Evolutionary conservation across 2,113 vertebrate genomes (phyloP).

Genomic region (Cavia aperea): DNA sequence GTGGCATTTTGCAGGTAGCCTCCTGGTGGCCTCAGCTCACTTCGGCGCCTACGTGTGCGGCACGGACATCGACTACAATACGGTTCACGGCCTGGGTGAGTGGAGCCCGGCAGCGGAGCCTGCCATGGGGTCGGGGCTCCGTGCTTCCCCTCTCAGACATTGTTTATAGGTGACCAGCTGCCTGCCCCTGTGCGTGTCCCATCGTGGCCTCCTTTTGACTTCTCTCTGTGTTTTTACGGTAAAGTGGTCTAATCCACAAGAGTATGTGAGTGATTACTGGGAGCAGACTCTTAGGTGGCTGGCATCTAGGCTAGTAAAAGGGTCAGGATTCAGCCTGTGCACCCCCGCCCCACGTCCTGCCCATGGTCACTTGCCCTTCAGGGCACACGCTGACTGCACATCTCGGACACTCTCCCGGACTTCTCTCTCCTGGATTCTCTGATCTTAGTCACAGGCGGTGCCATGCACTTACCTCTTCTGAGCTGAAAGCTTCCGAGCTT

Average conservation of each 20-base stretch:
- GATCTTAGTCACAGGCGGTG: not conserved
- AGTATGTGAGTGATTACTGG: not conserved
- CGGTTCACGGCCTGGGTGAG: constrained; percentile 92
- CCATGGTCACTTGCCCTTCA: not conserved
- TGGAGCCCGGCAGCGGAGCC: not conserved
- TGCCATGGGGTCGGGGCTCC: not conserved
- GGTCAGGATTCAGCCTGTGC: not conserved
- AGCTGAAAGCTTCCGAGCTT: not conserved
- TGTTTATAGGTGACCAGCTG: not conserved
- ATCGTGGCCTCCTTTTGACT: not conserved
- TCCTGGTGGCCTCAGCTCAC: constrained; percentile 93
- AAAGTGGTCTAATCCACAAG: not conserved
- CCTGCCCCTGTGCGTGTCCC: not conserved
- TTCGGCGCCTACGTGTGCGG: constrained; percentile 96
- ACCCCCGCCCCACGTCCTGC: not conserved
- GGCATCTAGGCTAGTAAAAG: not conserved
- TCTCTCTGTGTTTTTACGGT: constrained; percentile 30
- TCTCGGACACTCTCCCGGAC: not conserved
- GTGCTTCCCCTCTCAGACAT: not conserved
- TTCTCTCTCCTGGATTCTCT: constrained; percentile 9
- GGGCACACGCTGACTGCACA: not conserved
- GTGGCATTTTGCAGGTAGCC: constrained; percentile 81
- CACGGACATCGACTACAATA: constrained; percentile 97
- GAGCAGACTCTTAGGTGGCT: not conserved
- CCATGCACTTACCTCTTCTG: not conserved